Evolutionary conservation across 1,140 invertebrate genomes (phyloP).

Genomic region (Cyphomyrmex costatus): DNA sequence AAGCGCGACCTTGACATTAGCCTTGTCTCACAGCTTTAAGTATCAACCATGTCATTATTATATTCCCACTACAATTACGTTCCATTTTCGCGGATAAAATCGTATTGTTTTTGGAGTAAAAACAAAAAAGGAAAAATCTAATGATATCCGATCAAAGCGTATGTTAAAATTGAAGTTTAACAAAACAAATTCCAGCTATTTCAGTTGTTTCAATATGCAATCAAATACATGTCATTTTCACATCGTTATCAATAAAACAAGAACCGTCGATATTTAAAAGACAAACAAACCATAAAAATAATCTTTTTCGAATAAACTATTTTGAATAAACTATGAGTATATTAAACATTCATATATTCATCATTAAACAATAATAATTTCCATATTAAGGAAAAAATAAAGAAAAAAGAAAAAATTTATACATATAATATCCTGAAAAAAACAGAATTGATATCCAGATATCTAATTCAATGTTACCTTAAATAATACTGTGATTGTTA

Average conservation of each 20-base stretch:
- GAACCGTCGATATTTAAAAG: neutral
- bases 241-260: neutral
- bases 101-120: neutral
- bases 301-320: neutral
- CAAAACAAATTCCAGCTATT: slow-evolving; percentile 9
- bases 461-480: too few species aligned
- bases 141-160: slow-evolving; percentile 10
- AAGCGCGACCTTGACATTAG: slow-evolving; percentile 76
- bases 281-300: slow-evolving; percentile 6
- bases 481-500: too few species aligned
- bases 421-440: too few species aligned
- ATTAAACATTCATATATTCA: neutral
- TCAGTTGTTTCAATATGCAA: slow-evolving; percentile 6
- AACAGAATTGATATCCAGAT: too few species aligned
- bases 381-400: too few species aligned
- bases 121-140: slow-evolving; percentile 16
- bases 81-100: slow-evolving; percentile 34
- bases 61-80: neutral
- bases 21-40: slow-evolving; percentile 26
- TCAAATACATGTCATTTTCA: slow-evolving; percentile 28
- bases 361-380: neutral
- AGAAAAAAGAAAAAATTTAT: too few species aligned
- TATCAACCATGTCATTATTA: slow-evolving; percentile 7
- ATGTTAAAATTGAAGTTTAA: slow-evolving; percentile 16
- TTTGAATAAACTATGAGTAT: neutral